Percentiles rank a stretch among this genome's conserved stretches.
Conservation (phyloP, 2,797 vertebrate genomes). For the Acomys russatus region DNA sequence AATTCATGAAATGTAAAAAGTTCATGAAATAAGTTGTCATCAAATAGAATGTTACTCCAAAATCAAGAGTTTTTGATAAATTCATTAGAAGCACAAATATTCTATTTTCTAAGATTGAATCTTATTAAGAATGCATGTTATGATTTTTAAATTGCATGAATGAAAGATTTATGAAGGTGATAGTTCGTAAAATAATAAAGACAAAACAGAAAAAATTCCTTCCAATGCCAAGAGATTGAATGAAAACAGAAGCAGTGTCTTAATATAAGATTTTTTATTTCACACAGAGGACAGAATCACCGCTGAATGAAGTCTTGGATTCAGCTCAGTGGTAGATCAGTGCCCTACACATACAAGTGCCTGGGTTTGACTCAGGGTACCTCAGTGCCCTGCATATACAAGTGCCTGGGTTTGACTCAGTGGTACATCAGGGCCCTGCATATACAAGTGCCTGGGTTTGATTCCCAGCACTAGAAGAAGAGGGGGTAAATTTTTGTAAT, state of each 20-base stretch:
- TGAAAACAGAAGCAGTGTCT: slow-evolving; percentile 42
- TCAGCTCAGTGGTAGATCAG: background rate
- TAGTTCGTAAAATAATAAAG: slow-evolving; percentile 48
- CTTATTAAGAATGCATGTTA: slow-evolving; percentile 34
- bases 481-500: background rate
- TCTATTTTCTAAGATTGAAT: slow-evolving; percentile 34
- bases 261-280: slow-evolving; percentile 24
- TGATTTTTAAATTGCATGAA: slow-evolving; percentile 46
- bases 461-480: background rate
- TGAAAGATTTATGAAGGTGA: slow-evolving; percentile 57
- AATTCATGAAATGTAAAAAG: slow-evolving; percentile 23
- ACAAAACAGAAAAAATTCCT: background rate
- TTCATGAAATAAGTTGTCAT: slow-evolving; percentile 56
- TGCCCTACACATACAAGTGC: background rate
- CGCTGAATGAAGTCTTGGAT: background rate
- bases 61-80: slow-evolving; percentile 19
- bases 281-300: background rate
- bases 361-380: background rate
- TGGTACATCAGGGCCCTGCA: background rate
- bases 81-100: slow-evolving; percentile 17
- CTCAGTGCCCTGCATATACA: too few species aligned
- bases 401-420: background rate
- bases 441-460: background rate
- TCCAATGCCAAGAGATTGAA: background rate
- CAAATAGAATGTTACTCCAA: slow-evolving; percentile 21